Evolutionary conservation across 1,140 invertebrate genomes (phyloP), one percentile per base, ranked within the genome.

Genomic region (Penaeus chinensis): DNA sequence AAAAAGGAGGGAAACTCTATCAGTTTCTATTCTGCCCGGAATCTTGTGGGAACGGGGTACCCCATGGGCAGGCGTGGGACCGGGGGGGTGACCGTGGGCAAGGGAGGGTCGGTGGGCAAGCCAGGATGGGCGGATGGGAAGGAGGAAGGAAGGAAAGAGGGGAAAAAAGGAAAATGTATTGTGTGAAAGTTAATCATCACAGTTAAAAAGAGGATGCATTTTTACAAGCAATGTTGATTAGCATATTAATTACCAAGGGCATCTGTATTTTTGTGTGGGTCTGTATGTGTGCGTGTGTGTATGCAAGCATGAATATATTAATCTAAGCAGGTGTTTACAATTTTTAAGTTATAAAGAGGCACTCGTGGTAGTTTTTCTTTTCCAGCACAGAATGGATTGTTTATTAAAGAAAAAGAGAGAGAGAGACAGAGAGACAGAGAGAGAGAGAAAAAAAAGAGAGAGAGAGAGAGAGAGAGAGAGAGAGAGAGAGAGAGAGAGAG

Each of bases 21-120:
- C 85, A 87, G 79, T 87, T 87, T 76, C 85, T 62, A 87, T 87
- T 87, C 85, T 87, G 47, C 79, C 79, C 85, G 47, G 78, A 87
- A 76, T 87, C 85, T 87, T 87, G 85, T 87, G 85, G 85, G 85
- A 87, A 87, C 85, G 79, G 85, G 85, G 78, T 82, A 82, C 69
- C 66, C 54, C 54, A 13, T 54, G 54, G 54, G 54, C 54, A 54
- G 54, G 54, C 54, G 54, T 54, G 54, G 54, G 54, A 54, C 54
- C 54, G 54, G 54, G 54, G 2, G 54, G 54, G 79, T 54, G 79
- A 10, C 54, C 54, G 54, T 54, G 54, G 54, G 54, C 54, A 54
- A 0, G 54, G 54, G 16, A 54, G 54, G 54, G 54, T 54, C 54
- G 54, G 54, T 16, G 16, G 54, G 54, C 54, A 79, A 78, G 62